Conservation (phyloP, 2,797 vertebrate species). For the Pseudochromis fuscus region DNA sequence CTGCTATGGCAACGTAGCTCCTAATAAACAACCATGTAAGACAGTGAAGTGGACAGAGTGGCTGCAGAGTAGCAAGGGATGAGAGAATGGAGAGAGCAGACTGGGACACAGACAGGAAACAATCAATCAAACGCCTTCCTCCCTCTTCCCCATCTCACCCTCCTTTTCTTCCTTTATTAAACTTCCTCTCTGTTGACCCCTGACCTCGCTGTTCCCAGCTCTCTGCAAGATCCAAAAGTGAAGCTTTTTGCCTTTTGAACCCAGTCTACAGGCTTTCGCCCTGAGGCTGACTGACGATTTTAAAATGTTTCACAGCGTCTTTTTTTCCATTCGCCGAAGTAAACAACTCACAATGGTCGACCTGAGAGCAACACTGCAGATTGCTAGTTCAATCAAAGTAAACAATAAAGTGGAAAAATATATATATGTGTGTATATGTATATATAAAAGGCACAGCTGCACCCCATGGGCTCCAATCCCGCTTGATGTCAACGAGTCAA, state of each 20-base stretch:
- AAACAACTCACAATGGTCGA: slow-evolving; percentile 55
- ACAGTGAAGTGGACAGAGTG: slow-evolving; percentile 20
- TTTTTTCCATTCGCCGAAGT: slow-evolving; percentile 14
- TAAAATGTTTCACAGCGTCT: slow-evolving; percentile 39
- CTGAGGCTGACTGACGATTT: slow-evolving; percentile 50
- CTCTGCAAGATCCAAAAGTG: slow-evolving; percentile 47
- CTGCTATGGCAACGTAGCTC: slow-evolving; percentile 18
- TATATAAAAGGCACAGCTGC: slow-evolving; percentile 37
- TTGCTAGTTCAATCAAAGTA: slow-evolving; percentile 59
- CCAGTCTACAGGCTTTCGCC: slow-evolving; percentile 47
- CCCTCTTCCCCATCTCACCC: slow-evolving; percentile 14
- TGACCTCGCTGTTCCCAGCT: slow-evolving; percentile 59
- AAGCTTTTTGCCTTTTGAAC: slow-evolving; percentile 65
- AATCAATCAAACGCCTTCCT: slow-evolving; percentile 72
- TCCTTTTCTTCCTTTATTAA: slow-evolving; percentile 71
- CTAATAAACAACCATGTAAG: slow-evolving; percentile 40
- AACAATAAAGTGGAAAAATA: slow-evolving; percentile 48
- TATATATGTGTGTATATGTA: slow-evolving; percentile 24
- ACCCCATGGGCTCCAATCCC: slow-evolving; percentile 34
- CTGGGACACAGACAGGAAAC: slow-evolving; percentile 71
- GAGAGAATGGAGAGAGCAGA: slow-evolving; percentile 47
- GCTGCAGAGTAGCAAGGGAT: slow-evolving; percentile 20
- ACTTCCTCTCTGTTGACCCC: slow-evolving; percentile 75
- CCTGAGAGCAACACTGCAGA: slow-evolving; percentile 63
- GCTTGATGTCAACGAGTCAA: slow-evolving; percentile 41